Base-by-base conservation (phyloP, 2,113 vertebrate species). In the Malurus cyaneus region DNA sequence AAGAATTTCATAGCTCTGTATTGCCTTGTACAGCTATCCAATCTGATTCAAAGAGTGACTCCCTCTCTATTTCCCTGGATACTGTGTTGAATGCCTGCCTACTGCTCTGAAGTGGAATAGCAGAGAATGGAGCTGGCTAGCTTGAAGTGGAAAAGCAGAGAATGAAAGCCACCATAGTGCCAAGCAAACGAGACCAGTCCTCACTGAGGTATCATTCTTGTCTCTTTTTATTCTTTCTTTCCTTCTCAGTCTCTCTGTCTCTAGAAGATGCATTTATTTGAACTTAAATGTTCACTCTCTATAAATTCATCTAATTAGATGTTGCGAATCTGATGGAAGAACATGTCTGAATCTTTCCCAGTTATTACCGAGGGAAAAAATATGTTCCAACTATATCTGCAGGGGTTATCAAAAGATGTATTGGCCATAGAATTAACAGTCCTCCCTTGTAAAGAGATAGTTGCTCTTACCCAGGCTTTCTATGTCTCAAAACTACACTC, bases 321-420 rank as follows among this genome's bases (percentile, higher is more conserved):
- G 12, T 16, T 79, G 26, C 34, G n/a, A 78, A 41, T 76, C 14
- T 18, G 29, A 12, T 16, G 44, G 8, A 70, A 85, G 10, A 62
- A 50, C 8, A 9, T 9, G 7, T 5, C 5, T 28, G 6, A 86
- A 50, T 54, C 53, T 77, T 91, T 77, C n/a, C 21, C 14, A 41
- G 4, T 80, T 76, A 39, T 28, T 76, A 21, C 8, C 6, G 15
- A 65, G 9, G 4, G 31, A 39, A 77, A 88, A 78, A 78, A 31
- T n/a, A 50, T 39, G 5, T 60, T 23, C 7, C 6, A 60, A 9
- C 21, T 49, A 14, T n/a, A 15, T 62, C 23, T 66, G 4, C 24
- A 49, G 21, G 3, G 11, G 1, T 14, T 70, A 2, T 36, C 39
- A 42, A 46, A 71, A 1, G 3, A 18, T 36, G 4, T n/a, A 2